Evolutionary conservation across 2,888 invertebrate genomes (phyloP), one percentile per base, ranked within the genome.

Genomic region (Germaria angustata): DNA sequence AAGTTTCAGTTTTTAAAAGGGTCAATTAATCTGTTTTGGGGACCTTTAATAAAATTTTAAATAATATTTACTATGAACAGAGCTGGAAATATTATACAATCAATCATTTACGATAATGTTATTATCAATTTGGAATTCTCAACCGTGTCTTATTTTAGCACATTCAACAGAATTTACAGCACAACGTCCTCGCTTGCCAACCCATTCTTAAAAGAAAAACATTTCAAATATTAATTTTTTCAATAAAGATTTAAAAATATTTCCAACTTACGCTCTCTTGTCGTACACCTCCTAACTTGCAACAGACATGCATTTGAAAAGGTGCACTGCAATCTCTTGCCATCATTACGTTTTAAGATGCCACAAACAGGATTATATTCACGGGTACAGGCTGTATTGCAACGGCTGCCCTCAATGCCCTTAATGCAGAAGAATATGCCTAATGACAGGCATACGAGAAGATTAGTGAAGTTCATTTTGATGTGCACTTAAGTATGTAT

Each of bases 231-330:
- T 0, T 13, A 17, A 32, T 15, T 32, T 22, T 32, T 8, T 15
- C 24, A 1, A 28, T 11, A 15, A 15, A 28, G 0, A 15, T 13
- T 5, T 1, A 24, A 13, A 15, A 8, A 13, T 8, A 32, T 53
- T 53, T 22, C 20, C 5, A 66, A 71, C 80, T 79, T 69, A 84
- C 83, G 63, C 20, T 76, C 61, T 63, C 22, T 39, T 17, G 66
- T 41, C 8, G 2, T 17, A 46, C 83, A 77, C 22, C 39, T 34
- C 9, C 68, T n/a, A 13, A 46, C 17, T 20, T 69, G 24, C 66
- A 85, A 66, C 7, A 24, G 0, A 32, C 85, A 86, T 22, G 39
- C 5, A 46, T 85, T 85, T 0, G 65, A 2, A 20, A 86, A 85
- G 1, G 69, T 51, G 28, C 85, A 85, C 13, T 51, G 44, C 1